phyloP scores from a whole-genome alignment of 2,888 invertebrate genomes.

The Cybosia mesomella region DNA sequence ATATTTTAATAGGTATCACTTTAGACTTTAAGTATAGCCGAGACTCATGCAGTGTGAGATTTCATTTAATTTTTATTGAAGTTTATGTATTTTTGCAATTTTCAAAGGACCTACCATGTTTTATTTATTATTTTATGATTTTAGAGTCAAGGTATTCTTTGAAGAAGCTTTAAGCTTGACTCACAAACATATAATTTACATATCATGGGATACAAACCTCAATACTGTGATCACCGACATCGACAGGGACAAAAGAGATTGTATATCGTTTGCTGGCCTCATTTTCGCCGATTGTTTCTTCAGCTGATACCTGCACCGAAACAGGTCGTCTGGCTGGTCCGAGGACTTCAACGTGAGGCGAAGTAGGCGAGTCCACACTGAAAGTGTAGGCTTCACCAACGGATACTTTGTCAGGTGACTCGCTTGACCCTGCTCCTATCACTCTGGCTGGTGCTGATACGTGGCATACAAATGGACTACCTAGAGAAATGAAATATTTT shows the following conservation, averaged over 20 bases:
- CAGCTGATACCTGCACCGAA: conserved; percentile 88
- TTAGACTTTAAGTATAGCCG: too few species aligned
- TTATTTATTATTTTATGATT: too few species aligned
- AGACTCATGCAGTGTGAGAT: too few species aligned
- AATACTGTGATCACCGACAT: conserved; percentile 97
- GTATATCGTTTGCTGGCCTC: conserved; percentile 86
- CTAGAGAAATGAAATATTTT: conserved; percentile 67
- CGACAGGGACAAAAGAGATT: conserved; percentile 93
- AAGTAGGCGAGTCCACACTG: conserved; percentile 94
- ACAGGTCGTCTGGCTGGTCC: conserved; percentile 91
- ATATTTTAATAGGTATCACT: too few species aligned
- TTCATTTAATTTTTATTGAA: too few species aligned
- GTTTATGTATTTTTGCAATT: too few species aligned
- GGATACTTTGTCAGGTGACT: conserved; percentile 92
- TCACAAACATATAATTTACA: not conserved
- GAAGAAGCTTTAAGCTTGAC: not conserved
- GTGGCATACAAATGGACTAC: conserved; percentile 93
- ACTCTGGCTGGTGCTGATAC: conserved; percentile 95
- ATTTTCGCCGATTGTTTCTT: conserved; percentile 82
- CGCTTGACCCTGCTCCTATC: conserved; percentile 93
- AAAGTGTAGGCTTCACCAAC: conserved; percentile 95
- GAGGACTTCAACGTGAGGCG: conserved; percentile 93
- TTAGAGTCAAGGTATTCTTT: too few species aligned
- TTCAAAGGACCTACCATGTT: too few species aligned
- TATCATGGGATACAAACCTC: conserved; percentile 86